Percentiles rank a stretch among this genome's conserved stretches.
Evolutionary conservation across 92 coral and sea anemone genomes (phyloP).

Genomic region (Virgularia gustaviana): DNA sequence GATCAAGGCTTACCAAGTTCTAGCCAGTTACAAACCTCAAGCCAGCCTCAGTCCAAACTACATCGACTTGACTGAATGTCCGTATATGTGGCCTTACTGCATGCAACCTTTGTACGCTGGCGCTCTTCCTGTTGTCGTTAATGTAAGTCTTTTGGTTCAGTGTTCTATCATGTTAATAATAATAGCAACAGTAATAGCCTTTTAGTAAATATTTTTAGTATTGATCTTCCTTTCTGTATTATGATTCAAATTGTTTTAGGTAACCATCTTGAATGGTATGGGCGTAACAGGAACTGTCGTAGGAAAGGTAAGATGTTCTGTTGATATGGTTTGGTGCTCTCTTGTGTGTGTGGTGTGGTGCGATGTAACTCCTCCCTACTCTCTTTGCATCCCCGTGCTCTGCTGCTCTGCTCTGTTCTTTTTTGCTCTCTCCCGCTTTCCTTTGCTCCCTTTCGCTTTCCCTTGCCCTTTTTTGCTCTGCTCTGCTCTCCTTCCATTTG

Average conservation of each 20-base stretch:
- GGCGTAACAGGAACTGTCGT: conserved; percentile 88
- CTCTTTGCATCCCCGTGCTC: not conserved
- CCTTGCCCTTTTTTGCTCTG: not conserved
- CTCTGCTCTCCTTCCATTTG: not conserved
- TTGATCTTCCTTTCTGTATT: not conserved
- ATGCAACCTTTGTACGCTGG: conserved; percentile 87
- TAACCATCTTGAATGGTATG: conserved; percentile 94
- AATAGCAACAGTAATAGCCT: not conserved
- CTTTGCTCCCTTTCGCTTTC: not conserved
- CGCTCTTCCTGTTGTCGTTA: conserved; percentile 78
- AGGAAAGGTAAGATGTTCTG: conserved; percentile 76
- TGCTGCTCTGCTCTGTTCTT: not conserved
- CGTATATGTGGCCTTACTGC: conserved; percentile 99
- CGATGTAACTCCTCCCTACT: not conserved
- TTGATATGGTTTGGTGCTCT: too few species aligned
- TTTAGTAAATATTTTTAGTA: not conserved
- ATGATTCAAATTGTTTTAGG: conserved; percentile 45
- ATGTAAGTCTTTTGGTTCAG: conserved; percentile 72
- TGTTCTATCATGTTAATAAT: too few species aligned
- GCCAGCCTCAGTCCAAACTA: conserved; percentile 93
- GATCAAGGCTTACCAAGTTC: conserved; percentile 92
- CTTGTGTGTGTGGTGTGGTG: too few species aligned
- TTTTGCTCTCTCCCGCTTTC: not conserved
- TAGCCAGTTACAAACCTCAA: conserved; percentile 96
- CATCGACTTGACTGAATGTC: conserved; percentile 91